Conservation (phyloP, 2,888 invertebrate genomes). For the Athalia cordata region DNA sequence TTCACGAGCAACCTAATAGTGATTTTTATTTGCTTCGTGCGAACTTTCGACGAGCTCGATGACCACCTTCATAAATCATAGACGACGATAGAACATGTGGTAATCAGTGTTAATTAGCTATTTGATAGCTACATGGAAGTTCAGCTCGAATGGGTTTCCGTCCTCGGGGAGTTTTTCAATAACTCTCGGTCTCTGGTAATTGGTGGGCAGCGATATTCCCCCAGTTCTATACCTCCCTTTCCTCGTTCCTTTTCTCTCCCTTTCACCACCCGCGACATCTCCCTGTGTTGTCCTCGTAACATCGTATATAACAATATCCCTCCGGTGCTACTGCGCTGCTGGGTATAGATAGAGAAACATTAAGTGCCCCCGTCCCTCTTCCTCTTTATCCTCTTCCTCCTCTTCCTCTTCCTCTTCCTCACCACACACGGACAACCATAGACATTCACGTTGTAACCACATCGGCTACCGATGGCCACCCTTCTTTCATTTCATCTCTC, state of each 20-base stretch:
- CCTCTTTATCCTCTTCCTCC: conserved; percentile 45
- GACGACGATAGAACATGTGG: conserved; percentile 61
- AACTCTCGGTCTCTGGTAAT: conserved; percentile 69
- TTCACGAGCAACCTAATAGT: too few relatives aligned
- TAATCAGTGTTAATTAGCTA: conserved; percentile 72
- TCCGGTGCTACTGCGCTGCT: conserved; percentile 63
- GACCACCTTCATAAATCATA: conserved; percentile 64
- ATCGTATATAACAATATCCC: conserved; percentile 73
- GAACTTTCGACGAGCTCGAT: background rate
- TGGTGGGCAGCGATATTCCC: conserved; percentile 67
- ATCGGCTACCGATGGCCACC: conserved; percentile 59
- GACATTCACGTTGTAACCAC: conserved; percentile 49
- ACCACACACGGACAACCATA: conserved; percentile 49
- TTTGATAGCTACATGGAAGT: conserved; percentile 52
- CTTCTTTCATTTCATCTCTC: conserved; percentile 65
- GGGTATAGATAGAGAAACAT: conserved; percentile 72
- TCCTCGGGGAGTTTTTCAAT: conserved; percentile 72
- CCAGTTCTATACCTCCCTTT: conserved; percentile 48
- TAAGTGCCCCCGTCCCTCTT: conserved; percentile 61
- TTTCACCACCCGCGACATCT: conserved; percentile 47
- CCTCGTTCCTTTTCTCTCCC: conserved; percentile 44
- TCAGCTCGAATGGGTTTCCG: conserved; percentile 58
- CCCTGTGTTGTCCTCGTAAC: conserved; percentile 59
- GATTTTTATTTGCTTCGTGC: background rate
- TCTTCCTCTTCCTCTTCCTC: conserved; percentile 54